These are phyloP conservation scores for Drosophila emarginata DNA, from an alignment of 2,888 invertebrate species.

Conservation along the genomic window DNA sequence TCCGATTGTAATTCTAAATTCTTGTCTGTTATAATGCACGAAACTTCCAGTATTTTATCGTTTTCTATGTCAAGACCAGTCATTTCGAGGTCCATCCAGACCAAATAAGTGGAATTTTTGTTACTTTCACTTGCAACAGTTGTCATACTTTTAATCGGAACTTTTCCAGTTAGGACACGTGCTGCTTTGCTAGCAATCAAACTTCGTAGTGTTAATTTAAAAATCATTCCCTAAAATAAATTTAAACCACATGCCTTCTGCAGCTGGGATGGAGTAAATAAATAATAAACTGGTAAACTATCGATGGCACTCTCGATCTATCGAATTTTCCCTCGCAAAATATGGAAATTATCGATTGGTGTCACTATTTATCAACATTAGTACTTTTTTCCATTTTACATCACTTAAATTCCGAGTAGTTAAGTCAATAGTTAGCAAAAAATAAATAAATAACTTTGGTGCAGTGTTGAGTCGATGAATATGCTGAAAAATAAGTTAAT, in stretches of 20 bases:
- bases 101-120: constrained; percentile 81
- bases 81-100: constrained; percentile 94
- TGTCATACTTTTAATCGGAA: constrained; percentile 39
- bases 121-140: constrained; percentile 4
- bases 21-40: constrained; percentile 93
- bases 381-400: neutral
- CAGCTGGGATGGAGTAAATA: too few relatives aligned
- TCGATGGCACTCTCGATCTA: too few relatives aligned
- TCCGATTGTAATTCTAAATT: constrained; percentile 89
- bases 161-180: neutral
- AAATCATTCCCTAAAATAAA: too few relatives aligned
- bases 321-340: too few relatives aligned
- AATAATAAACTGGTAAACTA: neutral
- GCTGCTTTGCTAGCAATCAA: neutral
- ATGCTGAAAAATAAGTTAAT: neutral
- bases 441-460: neutral
- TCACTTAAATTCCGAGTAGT: neutral
- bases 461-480: neutral
- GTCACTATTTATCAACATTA: too few relatives aligned
- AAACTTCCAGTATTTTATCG: constrained; percentile 93
- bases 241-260: too few relatives aligned
- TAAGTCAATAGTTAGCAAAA: neutral
- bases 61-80: constrained; percentile 91
- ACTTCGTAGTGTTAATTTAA: neutral
- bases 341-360: too few relatives aligned